Evolutionary conservation across 2,113 vertebrate species (phyloP), one percentile per base, ranked within the genome.

Genomic region (Coturnix japonica): DNA sequence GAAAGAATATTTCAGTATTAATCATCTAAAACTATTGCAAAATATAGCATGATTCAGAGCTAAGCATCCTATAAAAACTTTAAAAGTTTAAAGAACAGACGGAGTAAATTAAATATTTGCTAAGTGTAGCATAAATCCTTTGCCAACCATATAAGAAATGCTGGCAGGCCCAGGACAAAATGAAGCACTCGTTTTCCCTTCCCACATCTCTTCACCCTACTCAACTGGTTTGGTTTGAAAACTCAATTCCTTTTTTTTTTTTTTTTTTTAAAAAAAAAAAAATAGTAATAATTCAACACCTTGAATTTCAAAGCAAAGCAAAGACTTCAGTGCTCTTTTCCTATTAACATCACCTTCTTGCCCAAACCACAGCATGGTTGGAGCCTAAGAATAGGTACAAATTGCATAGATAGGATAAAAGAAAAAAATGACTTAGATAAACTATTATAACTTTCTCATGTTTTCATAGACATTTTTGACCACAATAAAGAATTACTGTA

Each of bases 261-360:
- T 16, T 21, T 20, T 7, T 30, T 30, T 35, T 22, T 5, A 6
- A 53, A 37, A 37, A 37, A 37, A 37, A 7, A 7, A 37, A 37
- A 37, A 37, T 37, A 37, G 10, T 37, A 37, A 37, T 37, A 37
- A 37, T 37, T 37, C 37, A 37, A 37, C 37, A 53, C 70, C 13
- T 39, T 56, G 39, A 87, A 91, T 90, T 88, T 88, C 31, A 54
- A 95, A 91, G 80, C 80, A 54, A 95, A 91, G 80, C 80, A 77
- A 91, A 86, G 20, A 59, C 41, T 92, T 63, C 30, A 79, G 37
- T 75, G 43, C 53, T 89, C n/a, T 85, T 83, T 44, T 77, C 9
- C 31, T 61, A 51, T 90, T 81, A 90, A 57, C n/a, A 87, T 69
- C 44, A 75, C 59, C 39, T 79, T 85, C 82, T 82, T 80, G n/a